These are phyloP conservation scores for Heteronetta atricapilla DNA, from an alignment of 2,113 vertebrate genomes.

Conservation along the genomic window DNA sequence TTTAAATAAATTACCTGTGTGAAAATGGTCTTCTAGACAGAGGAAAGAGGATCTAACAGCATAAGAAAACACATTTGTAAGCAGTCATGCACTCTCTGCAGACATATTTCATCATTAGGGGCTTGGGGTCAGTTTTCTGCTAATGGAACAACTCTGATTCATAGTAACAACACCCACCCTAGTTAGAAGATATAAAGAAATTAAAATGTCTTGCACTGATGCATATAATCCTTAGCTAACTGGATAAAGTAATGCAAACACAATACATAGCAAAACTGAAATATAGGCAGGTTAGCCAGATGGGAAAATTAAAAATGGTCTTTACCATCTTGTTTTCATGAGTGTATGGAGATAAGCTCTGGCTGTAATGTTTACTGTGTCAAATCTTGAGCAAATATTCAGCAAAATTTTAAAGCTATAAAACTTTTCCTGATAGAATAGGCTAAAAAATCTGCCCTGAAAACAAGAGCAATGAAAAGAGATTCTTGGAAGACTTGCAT, in stretches of 20 bases:
- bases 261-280: not conserved
- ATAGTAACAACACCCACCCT: not conserved
- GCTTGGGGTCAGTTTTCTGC: not conserved
- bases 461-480: not conserved
- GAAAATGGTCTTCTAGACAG: not conserved
- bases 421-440: not conserved
- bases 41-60: not conserved
- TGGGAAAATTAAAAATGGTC: conserved; percentile 6
- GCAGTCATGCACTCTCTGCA: not conserved
- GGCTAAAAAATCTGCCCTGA: not conserved
- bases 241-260: conserved; percentile 3
- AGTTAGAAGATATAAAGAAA: not conserved
- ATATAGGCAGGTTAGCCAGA: accelerated
- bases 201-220: not conserved
- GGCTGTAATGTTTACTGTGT: not conserved
- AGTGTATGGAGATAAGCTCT: not conserved
- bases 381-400: not conserved
- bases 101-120: accelerated
- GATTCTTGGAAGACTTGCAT: not conserved
- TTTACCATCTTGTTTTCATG: conserved; percentile 13
- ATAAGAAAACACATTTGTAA: not conserved
- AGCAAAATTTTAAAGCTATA: not conserved
- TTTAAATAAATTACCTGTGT: not conserved
- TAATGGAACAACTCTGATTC: not conserved
- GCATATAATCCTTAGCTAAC: not conserved